Conservation (phyloP, 2,888 invertebrate genomes). For the Mesochorus sp. region DNA sequence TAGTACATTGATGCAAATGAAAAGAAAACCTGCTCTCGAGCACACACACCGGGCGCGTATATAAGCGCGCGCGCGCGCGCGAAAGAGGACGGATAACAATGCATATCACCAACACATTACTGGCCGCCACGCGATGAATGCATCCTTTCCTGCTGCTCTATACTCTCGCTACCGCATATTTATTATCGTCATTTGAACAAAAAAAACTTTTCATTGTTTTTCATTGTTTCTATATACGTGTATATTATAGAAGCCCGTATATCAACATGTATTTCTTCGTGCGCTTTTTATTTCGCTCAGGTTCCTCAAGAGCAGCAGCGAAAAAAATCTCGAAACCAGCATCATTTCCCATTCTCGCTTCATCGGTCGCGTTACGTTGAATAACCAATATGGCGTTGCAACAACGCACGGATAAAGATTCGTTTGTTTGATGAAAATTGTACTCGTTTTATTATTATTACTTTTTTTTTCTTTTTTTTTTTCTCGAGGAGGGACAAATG, state of each 20-base stretch:
- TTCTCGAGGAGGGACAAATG: constrained; percentile 59
- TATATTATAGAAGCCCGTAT: no score
- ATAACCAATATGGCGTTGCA: no score
- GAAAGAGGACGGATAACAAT: constrained; percentile 3
- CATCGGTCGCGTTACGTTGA: no score
- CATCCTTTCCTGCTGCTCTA: constrained; percentile 38
- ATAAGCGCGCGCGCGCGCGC: neutral
- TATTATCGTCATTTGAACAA: constrained; percentile 30
- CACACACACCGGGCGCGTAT: neutral
- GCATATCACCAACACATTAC: constrained; percentile 45
- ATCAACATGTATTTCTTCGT: no score
- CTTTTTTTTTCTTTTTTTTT: no score
- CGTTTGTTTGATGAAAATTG: no score
- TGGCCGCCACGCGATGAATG: constrained; percentile 42
- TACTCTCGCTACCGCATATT: constrained; percentile 39
- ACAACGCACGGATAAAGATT: no score
- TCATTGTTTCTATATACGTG: neutral
- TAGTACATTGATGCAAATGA: constrained; percentile 44
- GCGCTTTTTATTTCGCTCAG: no score
- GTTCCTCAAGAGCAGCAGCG: no score
- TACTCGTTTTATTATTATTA: no score
- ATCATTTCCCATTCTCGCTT: no score
- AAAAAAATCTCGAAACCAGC: no score
- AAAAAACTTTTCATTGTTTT: constrained; percentile 41
- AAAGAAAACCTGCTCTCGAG: constrained; percentile 35